Evolutionary conservation across 2,113 vertebrate species (phyloP).

Genomic region (Archocentrus centrarchus): DNA sequence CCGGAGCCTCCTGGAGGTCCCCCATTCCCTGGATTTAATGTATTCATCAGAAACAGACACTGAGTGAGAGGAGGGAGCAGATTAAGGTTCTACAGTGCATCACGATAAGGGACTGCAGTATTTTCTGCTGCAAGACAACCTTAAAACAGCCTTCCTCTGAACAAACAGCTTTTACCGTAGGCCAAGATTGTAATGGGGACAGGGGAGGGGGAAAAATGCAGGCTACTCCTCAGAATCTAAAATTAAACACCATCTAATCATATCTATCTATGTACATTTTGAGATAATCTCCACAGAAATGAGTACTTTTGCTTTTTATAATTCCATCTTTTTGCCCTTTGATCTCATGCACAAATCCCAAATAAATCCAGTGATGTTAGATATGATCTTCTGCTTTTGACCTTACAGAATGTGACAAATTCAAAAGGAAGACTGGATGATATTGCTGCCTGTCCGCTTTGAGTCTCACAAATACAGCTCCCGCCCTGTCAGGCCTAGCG

Average conservation of each 20-base stretch:
- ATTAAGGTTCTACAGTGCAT: constrained; percentile 62
- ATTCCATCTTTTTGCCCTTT: background rate
- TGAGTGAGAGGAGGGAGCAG: constrained; percentile 42
- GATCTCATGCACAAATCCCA: background rate
- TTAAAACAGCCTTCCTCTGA: constrained; percentile 45
- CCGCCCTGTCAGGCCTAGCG: constrained; percentile 15
- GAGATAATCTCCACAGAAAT: background rate
- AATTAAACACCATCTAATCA: constrained; percentile 33
- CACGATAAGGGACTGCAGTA: constrained; percentile 69
- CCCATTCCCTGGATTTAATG: constrained; percentile 57
- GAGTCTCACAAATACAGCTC: constrained; percentile 43
- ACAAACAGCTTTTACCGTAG: constrained; percentile 33
- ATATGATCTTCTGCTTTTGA: constrained; percentile 31
- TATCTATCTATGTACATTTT: constrained; percentile 38
- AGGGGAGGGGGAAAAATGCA: constrained; percentile 8
- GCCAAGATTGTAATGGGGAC: constrained; percentile 28
- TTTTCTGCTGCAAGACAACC: constrained; percentile 65
- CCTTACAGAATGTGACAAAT: constrained; percentile 46
- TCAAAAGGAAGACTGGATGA: constrained; percentile 72
- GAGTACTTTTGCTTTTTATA: background rate
- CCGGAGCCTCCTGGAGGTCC: constrained; percentile 56
- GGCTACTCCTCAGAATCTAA: constrained; percentile 41
- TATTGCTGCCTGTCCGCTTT: constrained; percentile 71
- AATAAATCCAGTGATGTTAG: constrained; percentile 22
- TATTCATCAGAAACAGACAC: constrained; percentile 66